Conservation (phyloP, 2,797 vertebrate genomes). For the Balearica regulorum region DNA sequence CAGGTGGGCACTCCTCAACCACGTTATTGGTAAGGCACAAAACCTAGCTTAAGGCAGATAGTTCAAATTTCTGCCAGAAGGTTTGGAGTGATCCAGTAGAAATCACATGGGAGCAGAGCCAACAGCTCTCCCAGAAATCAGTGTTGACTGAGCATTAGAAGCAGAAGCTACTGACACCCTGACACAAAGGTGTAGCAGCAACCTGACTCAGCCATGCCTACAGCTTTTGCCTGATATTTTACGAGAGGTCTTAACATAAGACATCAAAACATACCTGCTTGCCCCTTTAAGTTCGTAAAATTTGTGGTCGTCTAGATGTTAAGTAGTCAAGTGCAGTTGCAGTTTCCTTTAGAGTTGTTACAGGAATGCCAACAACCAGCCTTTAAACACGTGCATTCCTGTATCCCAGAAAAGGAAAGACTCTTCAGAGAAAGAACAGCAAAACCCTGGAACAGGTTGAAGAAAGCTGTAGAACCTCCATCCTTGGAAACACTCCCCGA, state of each 20-base stretch:
- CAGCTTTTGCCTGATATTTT: not conserved
- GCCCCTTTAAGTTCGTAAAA: not conserved
- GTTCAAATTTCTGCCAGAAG: not conserved
- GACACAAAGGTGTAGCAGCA: not conserved
- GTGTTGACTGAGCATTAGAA: not conserved
- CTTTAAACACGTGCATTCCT: not conserved
- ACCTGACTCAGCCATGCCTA: not conserved
- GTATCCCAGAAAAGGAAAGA: not conserved
- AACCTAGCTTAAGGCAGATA: not conserved
- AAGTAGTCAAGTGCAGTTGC: not conserved
- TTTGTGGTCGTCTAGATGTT: fast-evolving
- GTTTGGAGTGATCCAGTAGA: not conserved
- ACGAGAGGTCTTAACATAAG: not conserved
- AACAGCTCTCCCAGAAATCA: not conserved
- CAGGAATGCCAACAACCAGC: not conserved
- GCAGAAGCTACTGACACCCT: not conserved
- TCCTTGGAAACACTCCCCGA: not conserved
- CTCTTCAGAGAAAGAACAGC: not conserved
- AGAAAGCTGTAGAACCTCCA: fast-evolving
- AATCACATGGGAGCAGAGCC: not conserved
- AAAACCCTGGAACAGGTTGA: not conserved
- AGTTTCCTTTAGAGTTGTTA: not conserved
- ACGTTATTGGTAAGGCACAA: not conserved
- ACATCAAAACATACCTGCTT: not conserved
- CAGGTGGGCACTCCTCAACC: not conserved